Conservation (phyloP, 2,797 vertebrate genomes). For the Thaleichthys pacificus region DNA sequence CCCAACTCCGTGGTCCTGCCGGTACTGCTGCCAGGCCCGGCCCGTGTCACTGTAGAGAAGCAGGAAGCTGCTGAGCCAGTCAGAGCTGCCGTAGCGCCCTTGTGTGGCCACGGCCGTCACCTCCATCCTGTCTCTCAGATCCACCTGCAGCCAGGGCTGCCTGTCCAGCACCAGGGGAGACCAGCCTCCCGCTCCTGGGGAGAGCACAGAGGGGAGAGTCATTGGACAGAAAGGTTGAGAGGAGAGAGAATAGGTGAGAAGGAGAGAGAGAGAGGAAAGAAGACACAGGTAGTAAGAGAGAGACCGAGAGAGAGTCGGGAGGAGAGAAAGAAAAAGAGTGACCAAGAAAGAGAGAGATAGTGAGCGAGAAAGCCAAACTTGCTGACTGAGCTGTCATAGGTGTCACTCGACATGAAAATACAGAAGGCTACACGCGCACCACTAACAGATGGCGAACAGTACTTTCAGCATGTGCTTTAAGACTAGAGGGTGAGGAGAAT, state of each 20-base stretch:
- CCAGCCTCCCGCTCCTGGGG: conserved; percentile 92
- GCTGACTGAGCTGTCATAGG: conserved; percentile 4
- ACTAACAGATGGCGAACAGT: no score
- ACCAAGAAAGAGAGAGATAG: no score
- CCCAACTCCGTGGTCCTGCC: conserved; percentile 87
- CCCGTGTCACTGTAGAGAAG: conserved; percentile 95
- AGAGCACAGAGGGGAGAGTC: not conserved
- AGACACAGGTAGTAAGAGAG: no score
- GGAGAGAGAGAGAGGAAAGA: no score
- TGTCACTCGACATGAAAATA: not conserved
- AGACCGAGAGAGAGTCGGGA: no score
- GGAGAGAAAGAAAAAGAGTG: no score
- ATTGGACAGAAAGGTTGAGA: not conserved
- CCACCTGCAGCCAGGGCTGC: conserved; percentile 94
- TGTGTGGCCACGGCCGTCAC: conserved; percentile 90
- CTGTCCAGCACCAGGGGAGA: conserved; percentile 83
- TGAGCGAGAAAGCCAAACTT: no score
- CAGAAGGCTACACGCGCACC: not conserved
- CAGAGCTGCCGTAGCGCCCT: conserved; percentile 88
- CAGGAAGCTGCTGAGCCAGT: conserved; percentile 90
- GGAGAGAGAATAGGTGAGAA: no score
- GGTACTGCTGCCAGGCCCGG: conserved; percentile 88
- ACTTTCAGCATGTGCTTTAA: no score
- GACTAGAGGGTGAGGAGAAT: no score
- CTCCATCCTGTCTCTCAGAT: conserved; percentile 90